phyloP scores from a whole-genome alignment of 2,797 vertebrate genomes.

The Nothura maculosa region DNA sequence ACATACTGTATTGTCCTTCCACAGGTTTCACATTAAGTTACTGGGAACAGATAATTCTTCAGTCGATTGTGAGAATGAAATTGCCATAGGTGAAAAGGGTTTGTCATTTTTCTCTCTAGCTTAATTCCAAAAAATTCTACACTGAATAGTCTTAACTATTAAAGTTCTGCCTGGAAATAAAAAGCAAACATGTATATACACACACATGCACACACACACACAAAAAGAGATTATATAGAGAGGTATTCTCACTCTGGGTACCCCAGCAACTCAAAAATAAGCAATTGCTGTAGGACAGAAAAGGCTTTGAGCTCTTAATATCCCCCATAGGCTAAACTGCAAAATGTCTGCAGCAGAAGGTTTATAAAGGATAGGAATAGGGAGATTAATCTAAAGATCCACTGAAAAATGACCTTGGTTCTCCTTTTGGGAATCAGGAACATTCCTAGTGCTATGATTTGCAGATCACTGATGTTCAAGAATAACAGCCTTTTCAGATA shows the following conservation, averaged over 20 bases:
- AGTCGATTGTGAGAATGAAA: background rate
- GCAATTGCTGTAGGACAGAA: background rate
- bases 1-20: slow-evolving; percentile 13
- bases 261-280: background rate
- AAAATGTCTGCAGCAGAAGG: background rate
- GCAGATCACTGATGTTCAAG: background rate
- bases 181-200: background rate
- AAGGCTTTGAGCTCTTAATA: background rate
- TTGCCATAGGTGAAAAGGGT: background rate
- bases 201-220: too few relatives aligned
- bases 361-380: background rate
- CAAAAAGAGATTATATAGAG: background rate
- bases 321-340: background rate
- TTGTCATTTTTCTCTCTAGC: background rate
- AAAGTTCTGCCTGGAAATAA: background rate
- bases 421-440: background rate
- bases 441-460: background rate
- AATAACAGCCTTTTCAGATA: background rate
- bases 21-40: slow-evolving; percentile 32
- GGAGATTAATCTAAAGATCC: background rate
- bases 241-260: background rate
- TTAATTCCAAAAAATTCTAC: background rate
- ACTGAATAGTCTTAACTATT: background rate
- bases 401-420: background rate
- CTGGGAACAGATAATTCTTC: background rate